phyloP scores from a whole-genome alignment of 2,888 invertebrate species.

The Lobophora halterata region DNA sequence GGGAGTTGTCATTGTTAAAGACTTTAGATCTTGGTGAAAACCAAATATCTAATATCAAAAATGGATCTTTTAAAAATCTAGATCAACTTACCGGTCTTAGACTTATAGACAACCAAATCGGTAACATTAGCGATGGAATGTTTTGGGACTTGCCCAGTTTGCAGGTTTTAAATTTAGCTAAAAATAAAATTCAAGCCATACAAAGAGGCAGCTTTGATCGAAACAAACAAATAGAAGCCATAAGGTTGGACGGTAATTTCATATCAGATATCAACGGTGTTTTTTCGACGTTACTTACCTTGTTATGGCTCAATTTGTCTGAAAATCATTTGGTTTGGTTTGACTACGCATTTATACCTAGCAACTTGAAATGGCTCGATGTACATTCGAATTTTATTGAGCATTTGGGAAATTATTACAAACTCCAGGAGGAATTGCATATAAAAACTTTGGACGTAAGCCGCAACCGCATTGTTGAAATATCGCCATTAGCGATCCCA shows the following conservation, averaged over 20 bases:
- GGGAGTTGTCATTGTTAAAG: constrained; percentile 90
- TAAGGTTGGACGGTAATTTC: constrained; percentile 93
- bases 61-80: constrained; percentile 92
- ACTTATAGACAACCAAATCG: constrained; percentile 93
- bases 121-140: constrained; percentile 91
- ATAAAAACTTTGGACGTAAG: constrained; percentile 94
- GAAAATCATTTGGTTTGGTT: constrained; percentile 96
- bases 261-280: constrained; percentile 94
- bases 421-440: constrained; percentile 88
- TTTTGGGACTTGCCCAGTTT: constrained; percentile 91
- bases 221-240: constrained; percentile 91
- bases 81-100: constrained; percentile 92
- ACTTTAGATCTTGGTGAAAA: constrained; percentile 96
- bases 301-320: constrained; percentile 93
- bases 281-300: constrained; percentile 89
- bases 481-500: constrained; percentile 90
- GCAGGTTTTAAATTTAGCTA: constrained; percentile 92
- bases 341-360: constrained; percentile 94
- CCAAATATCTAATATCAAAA: constrained; percentile 90
- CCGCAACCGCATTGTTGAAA: constrained; percentile 91
- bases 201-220: constrained; percentile 91
- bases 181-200: constrained; percentile 92
- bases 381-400: constrained; percentile 94
- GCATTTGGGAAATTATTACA: constrained; percentile 92
- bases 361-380: constrained; percentile 93